Evolutionary conservation across 2,888 invertebrate species (phyloP).

Genomic region (Polyommatus icarus): DNA sequence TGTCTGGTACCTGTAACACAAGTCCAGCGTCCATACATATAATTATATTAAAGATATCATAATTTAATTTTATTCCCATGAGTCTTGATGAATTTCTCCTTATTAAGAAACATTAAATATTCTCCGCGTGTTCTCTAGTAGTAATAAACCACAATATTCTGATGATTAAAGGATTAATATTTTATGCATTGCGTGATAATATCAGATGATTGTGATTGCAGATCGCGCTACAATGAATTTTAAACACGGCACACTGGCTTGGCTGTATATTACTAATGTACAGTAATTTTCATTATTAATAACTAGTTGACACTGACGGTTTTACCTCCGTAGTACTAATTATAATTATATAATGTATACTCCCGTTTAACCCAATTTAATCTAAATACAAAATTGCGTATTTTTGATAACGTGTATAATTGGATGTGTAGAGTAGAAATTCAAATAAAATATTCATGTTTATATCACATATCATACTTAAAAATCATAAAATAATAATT

Average conservation of each 20-base stretch:
- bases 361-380: not conserved
- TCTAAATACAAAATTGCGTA: not conserved
- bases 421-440: too few relatives aligned
- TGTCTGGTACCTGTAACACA: too few relatives aligned
- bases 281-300: slow-evolving; percentile 5
- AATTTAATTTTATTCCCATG: not conserved
- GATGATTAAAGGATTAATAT: slow-evolving; percentile 29
- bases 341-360: not conserved
- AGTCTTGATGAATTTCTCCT: not conserved
- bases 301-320: not conserved
- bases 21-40: too few relatives aligned
- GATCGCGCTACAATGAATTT: slow-evolving; percentile 28
- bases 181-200: slow-evolving; percentile 27
- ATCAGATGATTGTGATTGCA: slow-evolving; percentile 13
- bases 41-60: not conserved
- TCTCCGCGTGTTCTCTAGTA: not conserved
- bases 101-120: not conserved
- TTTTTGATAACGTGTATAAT: too few relatives aligned
- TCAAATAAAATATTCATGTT: not conserved
- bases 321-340: not conserved
- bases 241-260: slow-evolving; percentile 5
- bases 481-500: not conserved
- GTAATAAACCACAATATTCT: slow-evolving; percentile 19
- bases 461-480: not conserved
- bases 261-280: slow-evolving; percentile 1